phyloP scores from a whole-genome alignment of 2,113 vertebrate genomes.

The Calidris pugnax region DNA sequence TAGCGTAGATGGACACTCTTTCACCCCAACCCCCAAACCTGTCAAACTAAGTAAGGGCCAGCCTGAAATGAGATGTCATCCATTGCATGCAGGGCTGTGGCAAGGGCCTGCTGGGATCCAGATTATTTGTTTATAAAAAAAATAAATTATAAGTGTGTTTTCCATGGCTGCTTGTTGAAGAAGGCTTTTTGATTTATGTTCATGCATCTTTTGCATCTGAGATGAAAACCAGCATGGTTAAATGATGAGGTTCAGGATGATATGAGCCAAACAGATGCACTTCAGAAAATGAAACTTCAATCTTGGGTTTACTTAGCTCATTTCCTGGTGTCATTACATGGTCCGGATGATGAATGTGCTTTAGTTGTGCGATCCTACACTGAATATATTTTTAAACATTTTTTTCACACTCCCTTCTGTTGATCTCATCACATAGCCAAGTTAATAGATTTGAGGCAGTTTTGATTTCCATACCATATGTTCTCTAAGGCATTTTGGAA shows the following conservation, averaged over 20 bases:
- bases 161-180: background rate
- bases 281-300: slow-evolving; percentile 38
- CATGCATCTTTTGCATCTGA: background rate
- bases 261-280: slow-evolving; percentile 49
- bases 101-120: background rate
- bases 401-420: slow-evolving; percentile 20
- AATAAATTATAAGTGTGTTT: background rate
- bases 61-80: background rate
- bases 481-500: background rate
- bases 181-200: background rate
- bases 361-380: background rate
- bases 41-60: background rate
- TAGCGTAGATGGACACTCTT: background rate
- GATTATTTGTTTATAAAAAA: background rate
- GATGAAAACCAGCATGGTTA: background rate
- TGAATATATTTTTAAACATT: background rate
- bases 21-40: background rate
- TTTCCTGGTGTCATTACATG: slow-evolving; percentile 50
- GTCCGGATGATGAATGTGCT: slow-evolving; percentile 24
- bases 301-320: slow-evolving; percentile 51
- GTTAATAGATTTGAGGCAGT: slow-evolving; percentile 7
- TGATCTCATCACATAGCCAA: slow-evolving; percentile 16
- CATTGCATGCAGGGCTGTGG: background rate
- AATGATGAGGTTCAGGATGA: background rate
- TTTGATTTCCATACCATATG: slow-evolving; percentile 37